A percentile compares a stretch with the other conserved stretches of the same genome.
Evolutionary conservation across 2,797 vertebrate species (phyloP).

Genomic region (Phataginus tricuspis): DNA sequence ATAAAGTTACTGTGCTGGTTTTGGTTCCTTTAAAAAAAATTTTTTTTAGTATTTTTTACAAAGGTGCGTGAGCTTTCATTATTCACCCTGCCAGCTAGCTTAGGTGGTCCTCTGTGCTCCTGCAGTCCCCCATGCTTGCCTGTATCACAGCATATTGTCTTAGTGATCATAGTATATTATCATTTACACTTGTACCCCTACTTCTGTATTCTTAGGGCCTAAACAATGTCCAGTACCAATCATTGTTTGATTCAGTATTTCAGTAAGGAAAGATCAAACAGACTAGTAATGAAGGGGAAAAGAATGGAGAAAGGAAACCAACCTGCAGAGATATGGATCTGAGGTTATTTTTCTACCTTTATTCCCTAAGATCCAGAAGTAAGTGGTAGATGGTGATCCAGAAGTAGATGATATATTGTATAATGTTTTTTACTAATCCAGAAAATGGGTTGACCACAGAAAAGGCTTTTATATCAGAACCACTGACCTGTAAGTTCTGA

Average conservation of each 20-base stretch:
- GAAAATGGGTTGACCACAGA: neutral
- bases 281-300: neutral
- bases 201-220: neutral
- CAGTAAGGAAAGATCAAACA: neutral
- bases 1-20: neutral
- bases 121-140: neutral
- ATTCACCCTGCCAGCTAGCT: neutral
- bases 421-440: constrained; percentile 16
- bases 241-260: neutral
- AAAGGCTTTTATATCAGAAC: constrained; percentile 19
- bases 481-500: constrained; percentile 33
- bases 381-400: neutral
- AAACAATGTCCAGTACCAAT: neutral
- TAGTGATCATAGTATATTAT: neutral
- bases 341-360: neutral
- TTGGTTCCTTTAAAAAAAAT: neutral
- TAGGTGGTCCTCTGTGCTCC: neutral
- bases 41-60: neutral
- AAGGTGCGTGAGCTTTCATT: neutral
- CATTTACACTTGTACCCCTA: neutral
- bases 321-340: neutral
- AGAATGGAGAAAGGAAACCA: neutral
- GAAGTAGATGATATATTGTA: neutral
- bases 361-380: neutral
- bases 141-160: neutral